These are phyloP conservation scores for Chesias legatella DNA, from an alignment of 2,888 invertebrate species.

Conservation along the genomic window DNA sequence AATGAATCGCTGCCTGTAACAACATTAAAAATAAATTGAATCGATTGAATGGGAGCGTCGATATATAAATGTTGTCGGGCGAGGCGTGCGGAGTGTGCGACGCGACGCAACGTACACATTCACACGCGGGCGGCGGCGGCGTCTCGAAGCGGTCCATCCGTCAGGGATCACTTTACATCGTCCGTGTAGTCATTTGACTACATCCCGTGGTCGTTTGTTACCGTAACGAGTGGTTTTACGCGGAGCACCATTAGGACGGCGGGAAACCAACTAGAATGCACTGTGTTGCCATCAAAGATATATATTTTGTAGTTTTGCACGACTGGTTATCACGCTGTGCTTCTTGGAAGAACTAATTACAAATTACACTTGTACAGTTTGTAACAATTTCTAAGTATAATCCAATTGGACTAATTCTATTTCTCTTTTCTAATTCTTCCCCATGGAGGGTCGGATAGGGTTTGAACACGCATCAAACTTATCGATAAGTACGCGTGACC, in stretches of 20 bases:
- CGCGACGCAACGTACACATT: no score
- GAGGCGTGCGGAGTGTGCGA: no score
- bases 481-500: no score
- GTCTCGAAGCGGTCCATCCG: constrained; percentile 15
- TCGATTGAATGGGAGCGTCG: constrained; percentile 25
- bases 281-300: neutral
- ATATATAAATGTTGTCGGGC: constrained; percentile 19
- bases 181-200: constrained; percentile 25
- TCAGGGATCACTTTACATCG: constrained; percentile 22
- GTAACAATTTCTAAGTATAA: no score
- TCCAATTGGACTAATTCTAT: no score
- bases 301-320: no score
- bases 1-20: constrained; percentile 20
- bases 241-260: constrained; percentile 8
- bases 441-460: no score
- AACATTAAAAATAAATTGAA: constrained; percentile 30
- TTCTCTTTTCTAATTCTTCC: no score
- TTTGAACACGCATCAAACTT: no score
- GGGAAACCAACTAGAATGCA: neutral
- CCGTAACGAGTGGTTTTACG: constrained; percentile 26
- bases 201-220: constrained; percentile 23
- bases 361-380: no score
- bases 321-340: no score
- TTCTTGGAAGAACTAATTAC: no score
- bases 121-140: constrained; percentile 19